Base-by-base conservation (phyloP, 1,140 invertebrate species). In the Subanguina moxae region DNA sequence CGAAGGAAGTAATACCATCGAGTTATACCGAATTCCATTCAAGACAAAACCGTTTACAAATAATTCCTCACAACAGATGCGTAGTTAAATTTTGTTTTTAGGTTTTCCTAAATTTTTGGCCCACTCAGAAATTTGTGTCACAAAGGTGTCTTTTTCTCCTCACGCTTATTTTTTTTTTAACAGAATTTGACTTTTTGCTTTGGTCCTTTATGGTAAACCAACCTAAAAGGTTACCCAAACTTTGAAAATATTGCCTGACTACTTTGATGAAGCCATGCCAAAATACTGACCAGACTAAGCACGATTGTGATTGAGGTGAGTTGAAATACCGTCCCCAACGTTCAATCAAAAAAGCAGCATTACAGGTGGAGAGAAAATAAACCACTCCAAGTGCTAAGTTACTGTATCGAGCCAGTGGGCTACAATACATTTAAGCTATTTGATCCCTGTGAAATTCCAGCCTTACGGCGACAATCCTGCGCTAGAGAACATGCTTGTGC, bases 301-400 rank as follows among this genome's bases (percentile, higher is more conserved):
- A 77, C 70, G 43, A 76, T 57, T 15, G 77, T 65, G 30, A 82
- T 75, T n/a, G 57, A 58, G 11, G 52, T 30, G 0, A 80, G 48
- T 59, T 80, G 78, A 67, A 80, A 80, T 23, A 80, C n/a, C 78
- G 57, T 38, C 77, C 78, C 13, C 78, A 38, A 9, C 75, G 65
- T 30, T 80, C 78, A 38, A 80, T 80, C 0, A 80, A 68, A 56
- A 72, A 78, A n/a, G 78, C 73, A 0, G 80, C 68, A 32, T 66
- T 63, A 48, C 77, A 82, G 7, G 78, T 75, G 59, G 71, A 80
- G 1, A 82, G 21, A 58, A 80, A 80, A 64, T 80, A 80, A 0
- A 73, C 67, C 27, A 80, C 78, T n/a, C 78, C 80, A 17, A 80
- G 74, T 11, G 67, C 80, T 21, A 80, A 67, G 1, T 80, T 80